A percentile compares a stretch with the other conserved stretches of the same genome.
These are phyloP conservation scores for Hoplodrina ambigua DNA, from an alignment of 2,888 invertebrate genomes.

Conservation along the genomic window DNA sequence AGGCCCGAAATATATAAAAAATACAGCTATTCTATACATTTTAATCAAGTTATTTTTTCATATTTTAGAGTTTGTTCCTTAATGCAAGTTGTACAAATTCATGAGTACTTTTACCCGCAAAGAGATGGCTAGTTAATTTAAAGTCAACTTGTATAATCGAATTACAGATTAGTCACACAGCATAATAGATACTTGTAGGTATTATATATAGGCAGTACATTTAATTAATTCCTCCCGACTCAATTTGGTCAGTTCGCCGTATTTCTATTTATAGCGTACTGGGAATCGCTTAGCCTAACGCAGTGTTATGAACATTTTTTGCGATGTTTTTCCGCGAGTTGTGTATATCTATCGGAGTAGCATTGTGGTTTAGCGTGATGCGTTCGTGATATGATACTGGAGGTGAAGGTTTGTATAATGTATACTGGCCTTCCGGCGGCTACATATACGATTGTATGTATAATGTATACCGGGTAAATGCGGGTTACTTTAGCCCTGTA, in stretches of 20 bases:
- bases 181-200: too few species aligned
- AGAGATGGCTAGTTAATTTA: too few species aligned
- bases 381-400: constrained; percentile 39
- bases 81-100: too few species aligned
- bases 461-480: not conserved
- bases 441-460: not conserved
- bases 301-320: constrained; percentile 40
- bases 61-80: too few species aligned
- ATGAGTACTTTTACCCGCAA: too few species aligned
- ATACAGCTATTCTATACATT: too few species aligned
- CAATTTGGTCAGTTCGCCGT: constrained; percentile 47
- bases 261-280: constrained; percentile 45
- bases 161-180: too few species aligned
- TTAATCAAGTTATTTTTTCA: too few species aligned
- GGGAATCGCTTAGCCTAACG: constrained; percentile 28
- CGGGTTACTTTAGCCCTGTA: too few species aligned
- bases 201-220: constrained; percentile 14
- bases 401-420: constrained; percentile 26
- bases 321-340: constrained; percentile 31
- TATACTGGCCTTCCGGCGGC: constrained; percentile 19
- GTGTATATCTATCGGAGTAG: constrained; percentile 15
- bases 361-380: constrained; percentile 37
- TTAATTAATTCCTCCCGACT: constrained; percentile 50
- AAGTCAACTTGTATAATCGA: too few species aligned
- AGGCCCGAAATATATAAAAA: too few species aligned